Base-by-base conservation (phyloP, 30 jellyfish, hydroid and myxozoan species). In the Mastigias papua region DNA sequence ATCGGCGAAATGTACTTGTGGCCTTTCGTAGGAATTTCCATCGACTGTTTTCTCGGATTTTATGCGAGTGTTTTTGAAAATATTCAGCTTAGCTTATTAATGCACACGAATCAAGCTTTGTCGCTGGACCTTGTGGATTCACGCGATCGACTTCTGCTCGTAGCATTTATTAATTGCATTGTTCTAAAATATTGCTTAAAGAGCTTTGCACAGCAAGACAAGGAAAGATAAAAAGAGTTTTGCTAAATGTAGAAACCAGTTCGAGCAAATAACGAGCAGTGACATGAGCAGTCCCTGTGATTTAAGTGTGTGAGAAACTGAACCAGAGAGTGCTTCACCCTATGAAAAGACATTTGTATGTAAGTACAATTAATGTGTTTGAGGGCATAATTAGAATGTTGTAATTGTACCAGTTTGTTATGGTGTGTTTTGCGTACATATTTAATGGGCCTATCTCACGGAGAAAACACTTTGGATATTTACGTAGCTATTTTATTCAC, bases 1-100 rank as follows among this genome's bases (percentile, higher is more conserved):
- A 75, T 75, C 54, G 19, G 46, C 48, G 60, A 50, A 75, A 75
- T 75, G 26, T 42, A 65, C 86, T 75, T 75, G 73, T 75, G 86
- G 86, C 60, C 28, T 50, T 57, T 50, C 70, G 50, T 31, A 75
- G 86, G 86, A 75, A 75, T 75, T 75, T 57, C 51, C 7, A 22
- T 37, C 28, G 51, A 48, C 54, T 75, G 51, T 57, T 75, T 75
- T 75, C 25, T 29, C 26, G 63, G 72, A 46, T 49, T 48, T 75
- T 32, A 21, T 29, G 17, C 29, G 25, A 29, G 23, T 69, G 61
- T 69, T 32, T 69, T 69, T 35, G 26, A 69, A 69, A 69, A 69
- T 69, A 69, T 46, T 32, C 81, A 32, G 81, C 50, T 69, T 69
- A 69, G 81, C 81, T 46, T 29, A 33, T 69, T 69, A 69, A 69